Evolutionary conservation across 2,888 invertebrate species (phyloP).

Genomic region (Nemoura dubitans): DNA sequence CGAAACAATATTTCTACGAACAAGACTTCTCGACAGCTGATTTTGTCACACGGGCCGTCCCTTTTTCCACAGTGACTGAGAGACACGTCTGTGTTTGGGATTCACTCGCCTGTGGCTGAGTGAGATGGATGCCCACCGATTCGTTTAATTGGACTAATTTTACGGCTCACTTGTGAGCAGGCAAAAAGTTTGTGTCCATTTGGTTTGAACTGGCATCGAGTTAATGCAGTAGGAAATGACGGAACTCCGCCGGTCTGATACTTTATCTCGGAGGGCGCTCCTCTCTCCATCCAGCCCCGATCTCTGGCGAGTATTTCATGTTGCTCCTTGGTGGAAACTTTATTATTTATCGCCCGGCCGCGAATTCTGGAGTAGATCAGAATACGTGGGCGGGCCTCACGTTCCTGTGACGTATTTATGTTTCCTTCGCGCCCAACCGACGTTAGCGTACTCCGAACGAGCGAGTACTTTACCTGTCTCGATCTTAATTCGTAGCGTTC

Average conservation of each 20-base stretch:
- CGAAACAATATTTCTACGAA: background rate
- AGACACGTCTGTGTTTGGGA: background rate
- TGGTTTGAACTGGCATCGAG: background rate
- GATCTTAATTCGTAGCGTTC: slow-evolving; percentile 14
- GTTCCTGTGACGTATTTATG: slow-evolving; percentile 22
- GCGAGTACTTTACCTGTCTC: slow-evolving; percentile 16
- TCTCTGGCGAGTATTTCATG: background rate
- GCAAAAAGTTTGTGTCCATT: slow-evolving; percentile 16
- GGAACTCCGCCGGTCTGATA: background rate
- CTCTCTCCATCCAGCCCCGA: background rate
- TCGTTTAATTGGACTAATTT: slow-evolving; percentile 29
- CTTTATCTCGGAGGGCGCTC: background rate
- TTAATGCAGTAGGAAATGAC: slow-evolving; percentile 24
- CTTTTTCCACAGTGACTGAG: background rate
- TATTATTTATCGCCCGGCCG: slow-evolving; percentile 27
- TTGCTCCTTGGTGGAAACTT: background rate
- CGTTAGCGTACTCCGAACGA: background rate
- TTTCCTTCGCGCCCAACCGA: background rate
- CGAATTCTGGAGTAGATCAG: background rate
- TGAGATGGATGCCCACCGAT: background rate
- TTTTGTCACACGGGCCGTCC: background rate
- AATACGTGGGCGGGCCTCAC: background rate
- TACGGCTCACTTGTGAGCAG: background rate
- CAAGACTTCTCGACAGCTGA: background rate
- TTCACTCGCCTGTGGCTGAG: background rate